These are phyloP conservation scores for Antedon bifida DNA, from an alignment of 35 echinoderm and acorn worm genomes.

Conservation along the genomic window DNA sequence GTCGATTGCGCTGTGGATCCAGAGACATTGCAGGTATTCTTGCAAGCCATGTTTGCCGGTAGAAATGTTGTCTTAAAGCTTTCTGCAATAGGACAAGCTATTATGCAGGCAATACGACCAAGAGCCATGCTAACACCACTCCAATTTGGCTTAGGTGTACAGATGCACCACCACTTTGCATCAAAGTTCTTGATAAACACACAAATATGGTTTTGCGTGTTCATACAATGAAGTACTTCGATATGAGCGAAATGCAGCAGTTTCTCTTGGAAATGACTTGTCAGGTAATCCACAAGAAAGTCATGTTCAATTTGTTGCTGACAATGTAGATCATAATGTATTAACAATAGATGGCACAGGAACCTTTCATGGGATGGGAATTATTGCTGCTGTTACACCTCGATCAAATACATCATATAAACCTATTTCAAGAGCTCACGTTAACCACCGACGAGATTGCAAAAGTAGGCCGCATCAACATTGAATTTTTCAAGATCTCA, in stretches of 20 bases:
- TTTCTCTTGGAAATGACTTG: conserved; percentile 1
- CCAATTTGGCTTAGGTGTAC: neutral
- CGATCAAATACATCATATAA: neutral
- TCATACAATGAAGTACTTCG: conserved; percentile 10
- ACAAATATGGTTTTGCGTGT: conserved; percentile 3
- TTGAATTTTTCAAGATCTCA: conserved; percentile 17
- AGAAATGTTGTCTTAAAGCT: neutral
- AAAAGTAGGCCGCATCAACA: conserved; percentile 13
- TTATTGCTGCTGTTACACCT: conserved; percentile 25
- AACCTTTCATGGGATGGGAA: conserved; percentile 36
- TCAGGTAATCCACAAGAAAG: neutral
- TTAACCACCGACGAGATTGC: conserved; percentile 20
- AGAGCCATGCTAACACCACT: neutral
- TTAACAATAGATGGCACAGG: conserved; percentile 5
- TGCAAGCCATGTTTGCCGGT: neutral
- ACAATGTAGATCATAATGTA: conserved; percentile 8
- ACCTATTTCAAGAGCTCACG: conserved; percentile 5
- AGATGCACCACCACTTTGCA: conserved; percentile 12
- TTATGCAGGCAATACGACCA: conserved; percentile 4
- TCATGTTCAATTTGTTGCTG: conserved; percentile 8
- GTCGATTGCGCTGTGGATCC: neutral
- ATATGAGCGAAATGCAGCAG: conserved; percentile 8
- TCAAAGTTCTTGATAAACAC: conserved; percentile 12
- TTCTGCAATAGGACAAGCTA: conserved; percentile 4
- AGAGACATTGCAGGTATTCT: neutral